Evolutionary conservation across 2,113 vertebrate species (phyloP).

Genomic region (Ellobius talpinus): DNA sequence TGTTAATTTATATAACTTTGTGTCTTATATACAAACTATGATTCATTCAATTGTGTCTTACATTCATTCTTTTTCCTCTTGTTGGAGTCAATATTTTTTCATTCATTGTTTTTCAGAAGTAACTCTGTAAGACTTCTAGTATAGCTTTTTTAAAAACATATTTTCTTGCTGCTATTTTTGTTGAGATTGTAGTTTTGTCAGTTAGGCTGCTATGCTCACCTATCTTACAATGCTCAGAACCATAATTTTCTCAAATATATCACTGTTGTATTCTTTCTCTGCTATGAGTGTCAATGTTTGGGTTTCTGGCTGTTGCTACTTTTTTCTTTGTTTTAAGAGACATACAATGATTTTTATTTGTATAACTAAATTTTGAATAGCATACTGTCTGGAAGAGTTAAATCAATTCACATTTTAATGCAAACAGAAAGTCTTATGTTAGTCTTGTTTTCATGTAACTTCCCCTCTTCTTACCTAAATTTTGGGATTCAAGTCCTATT

Average conservation of each 20-base stretch:
- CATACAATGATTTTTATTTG: neutral
- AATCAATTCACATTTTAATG: neutral
- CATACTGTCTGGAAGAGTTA: neutral
- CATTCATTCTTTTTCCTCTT: neutral
- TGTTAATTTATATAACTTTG: neutral
- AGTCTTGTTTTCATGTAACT: neutral
- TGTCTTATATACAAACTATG: neutral
- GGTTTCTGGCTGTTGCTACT: neutral
- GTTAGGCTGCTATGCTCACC: neutral
- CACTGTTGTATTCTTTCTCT: neutral
- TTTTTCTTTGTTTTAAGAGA: neutral
- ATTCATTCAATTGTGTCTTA: neutral
- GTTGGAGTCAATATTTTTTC: too few relatives aligned
- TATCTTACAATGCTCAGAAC: neutral
- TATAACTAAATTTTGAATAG: neutral
- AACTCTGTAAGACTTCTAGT: fast-evolving
- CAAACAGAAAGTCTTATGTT: neutral
- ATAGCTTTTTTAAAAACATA: neutral
- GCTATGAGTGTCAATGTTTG: neutral
- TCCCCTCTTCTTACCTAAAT: neutral
- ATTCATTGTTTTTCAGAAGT: neutral
- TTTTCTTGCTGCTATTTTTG: neutral
- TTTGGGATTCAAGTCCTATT: neutral
- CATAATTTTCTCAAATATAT: neutral
- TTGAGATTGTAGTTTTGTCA: neutral